A percentile compares a stretch with the other conserved stretches of the same genome.
phyloP scores from a whole-genome alignment of 2,113 vertebrate species.

The Corydoras maculifer region DNA sequence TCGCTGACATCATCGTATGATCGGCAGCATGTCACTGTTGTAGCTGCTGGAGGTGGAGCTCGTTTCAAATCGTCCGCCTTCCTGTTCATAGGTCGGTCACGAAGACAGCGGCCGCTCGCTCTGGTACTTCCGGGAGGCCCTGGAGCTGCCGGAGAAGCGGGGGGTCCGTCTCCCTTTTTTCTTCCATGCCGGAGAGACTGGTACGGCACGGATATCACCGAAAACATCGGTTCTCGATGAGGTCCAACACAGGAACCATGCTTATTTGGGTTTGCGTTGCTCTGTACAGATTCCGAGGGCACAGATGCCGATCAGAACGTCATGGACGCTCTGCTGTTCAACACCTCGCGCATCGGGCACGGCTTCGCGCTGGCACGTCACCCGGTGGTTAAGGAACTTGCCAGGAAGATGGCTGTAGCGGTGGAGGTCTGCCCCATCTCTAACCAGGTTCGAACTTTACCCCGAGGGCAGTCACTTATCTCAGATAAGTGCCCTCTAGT shows the following conservation, averaged over 20 bases:
- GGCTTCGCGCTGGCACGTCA: constrained; percentile 79
- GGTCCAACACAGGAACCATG: too few species aligned
- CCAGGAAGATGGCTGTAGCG: constrained; percentile 70
- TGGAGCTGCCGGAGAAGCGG: constrained; percentile 64
- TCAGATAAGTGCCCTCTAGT: too few species aligned
- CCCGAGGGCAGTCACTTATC: too few species aligned
- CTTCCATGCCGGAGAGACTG: constrained; percentile 88
- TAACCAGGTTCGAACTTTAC: constrained; percentile 73
- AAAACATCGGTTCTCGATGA: neutral
- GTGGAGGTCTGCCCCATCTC: constrained; percentile 88
- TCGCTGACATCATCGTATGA: too few species aligned
- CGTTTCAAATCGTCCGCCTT: neutral
- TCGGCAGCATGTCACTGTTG: too few species aligned
- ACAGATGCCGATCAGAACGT: constrained; percentile 77
- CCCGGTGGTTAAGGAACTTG: constrained; percentile 65
- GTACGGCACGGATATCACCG: constrained; percentile 55
- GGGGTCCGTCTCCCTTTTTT: constrained; percentile 75
- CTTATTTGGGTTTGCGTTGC: neutral
- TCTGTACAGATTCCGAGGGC: constrained; percentile 70
- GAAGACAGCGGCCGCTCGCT: constrained; percentile 78
- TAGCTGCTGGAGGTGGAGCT: too few species aligned
- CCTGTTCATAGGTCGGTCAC: constrained; percentile 71
- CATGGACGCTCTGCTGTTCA: constrained; percentile 79
- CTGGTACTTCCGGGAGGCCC: constrained; percentile 72
- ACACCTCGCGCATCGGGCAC: constrained; percentile 82